Base-by-base conservation (phyloP, 2,797 vertebrate genomes). In the Dryobates pubescens region DNA sequence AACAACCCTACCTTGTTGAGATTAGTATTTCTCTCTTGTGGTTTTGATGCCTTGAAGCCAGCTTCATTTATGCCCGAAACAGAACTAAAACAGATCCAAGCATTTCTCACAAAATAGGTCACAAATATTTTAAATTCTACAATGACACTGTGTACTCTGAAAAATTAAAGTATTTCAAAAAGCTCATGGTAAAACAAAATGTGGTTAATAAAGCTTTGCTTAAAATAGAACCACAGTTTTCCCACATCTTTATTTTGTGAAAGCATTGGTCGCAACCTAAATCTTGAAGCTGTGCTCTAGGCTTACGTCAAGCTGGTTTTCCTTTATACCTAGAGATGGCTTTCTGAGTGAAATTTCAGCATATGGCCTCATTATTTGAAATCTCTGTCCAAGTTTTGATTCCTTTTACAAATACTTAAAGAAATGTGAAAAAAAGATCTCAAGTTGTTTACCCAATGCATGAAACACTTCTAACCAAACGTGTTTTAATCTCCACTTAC, bases 41-140 rank as follows among this genome's bases (percentile, higher is more conserved):
- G 13, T 43, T 71, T 29, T 27, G 82, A 64, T 45, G 79, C 74
- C 89, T 90, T 69, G 11, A 27, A 56, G 71, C 76, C 76, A 53
- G 75, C 86, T 47, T 91, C 91, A 83, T 70, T 63, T 84, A 69
- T 58, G 51, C 47, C 84, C 95, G 88, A 64, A 85, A 90, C 70
- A 69, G 63, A 87, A 77, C 90, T 96, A n/a, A 86, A 91, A 70
- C 65, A 86, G 23, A 86, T 41, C 19, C 59, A 4, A 94, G 34
- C 73, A 38, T 65, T 78, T 83, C 0, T 78, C 8, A 74, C 10
- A 64, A 91, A 71, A 84, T 23, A 51, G 0, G 1, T 8, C 32
- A 87, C 34, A 68, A 27, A 10, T 13, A 13, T 19, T 71, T 76
- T 3, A 58, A 78, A 34, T 30, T 73, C 10, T 74, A 38, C 56